Evolutionary conservation across 1,140 invertebrate genomes (phyloP), one percentile per base, ranked within the genome.

Genomic region (Sesamia nonagrioides): DNA sequence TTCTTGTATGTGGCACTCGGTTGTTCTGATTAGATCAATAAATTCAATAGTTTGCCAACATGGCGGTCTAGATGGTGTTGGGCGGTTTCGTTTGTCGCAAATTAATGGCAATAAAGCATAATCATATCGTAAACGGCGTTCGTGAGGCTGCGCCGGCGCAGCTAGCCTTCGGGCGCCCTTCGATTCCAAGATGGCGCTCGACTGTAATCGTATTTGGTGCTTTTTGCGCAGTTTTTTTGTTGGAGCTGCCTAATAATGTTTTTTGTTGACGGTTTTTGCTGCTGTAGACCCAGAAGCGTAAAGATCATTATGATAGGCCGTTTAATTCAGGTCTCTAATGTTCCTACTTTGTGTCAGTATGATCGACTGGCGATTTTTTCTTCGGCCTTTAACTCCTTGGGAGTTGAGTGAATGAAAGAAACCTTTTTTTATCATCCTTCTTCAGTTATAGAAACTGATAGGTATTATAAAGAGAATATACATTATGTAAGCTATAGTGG

Each of bases 41-140:
- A 79, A 73, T 61, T 63, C 63, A 71, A 78, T 78, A 60, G 77
- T 60, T 72, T 37, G 66, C 77, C 66, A 82, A 86, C 83, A 85
- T 85, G 83, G 84, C 87, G 77, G 82, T 82, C 81, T 78, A 61
- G 82, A 85, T 82, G 83, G 78, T 80, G 80, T 83, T 87, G 88
- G 88, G 90, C 88, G 90, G 87, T 89, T 86, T 88, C 85, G 81
- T 89, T 90, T 89, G 88, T 91, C 86, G 86, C 88, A 90, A 90
- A 92, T 93, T 92, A 92, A 90, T 88, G 84, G 89, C 83, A 89
- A 92, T 94, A 92, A 92, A 93, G 83, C 87, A 89, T 89, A 92
- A 92, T 93, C 86, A 91, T 89, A 91, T 91, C 86, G 85, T 89
- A 87, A 88, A 88, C 80, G 82, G 77, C 71, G 79, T 83, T 89